Percentiles rank a stretch among this genome's conserved stretches.
These are phyloP conservation scores for Odontophorus gujanensis DNA, from an alignment of 2,113 vertebrate genomes.

Conservation along the genomic window DNA sequence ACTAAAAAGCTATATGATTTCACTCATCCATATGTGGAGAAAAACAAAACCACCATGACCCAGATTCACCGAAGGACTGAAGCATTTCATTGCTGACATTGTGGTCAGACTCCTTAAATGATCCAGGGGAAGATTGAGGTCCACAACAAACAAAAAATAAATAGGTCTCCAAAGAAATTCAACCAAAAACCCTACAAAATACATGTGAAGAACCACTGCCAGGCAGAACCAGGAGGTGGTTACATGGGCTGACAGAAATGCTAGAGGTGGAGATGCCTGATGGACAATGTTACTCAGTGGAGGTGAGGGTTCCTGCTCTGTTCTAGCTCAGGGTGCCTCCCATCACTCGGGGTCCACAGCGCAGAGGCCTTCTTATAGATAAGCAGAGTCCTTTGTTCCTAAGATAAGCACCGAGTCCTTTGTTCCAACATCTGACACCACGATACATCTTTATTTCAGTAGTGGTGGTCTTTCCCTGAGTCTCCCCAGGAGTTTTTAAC, in stretches of 20 bases:
- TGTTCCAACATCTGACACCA: neutral
- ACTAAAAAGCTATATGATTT: slow-evolving; percentile 42
- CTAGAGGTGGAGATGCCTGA: fast-evolving
- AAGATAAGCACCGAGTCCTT: neutral
- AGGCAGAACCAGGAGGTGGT: neutral
- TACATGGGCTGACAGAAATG: fast-evolving
- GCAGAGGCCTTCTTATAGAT: fast-evolving
- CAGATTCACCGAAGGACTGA: neutral
- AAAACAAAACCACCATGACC: neutral
- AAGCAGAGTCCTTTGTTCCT: too few species aligned
- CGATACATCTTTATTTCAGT: neutral
- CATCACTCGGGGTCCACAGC: neutral
- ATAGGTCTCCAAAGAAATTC: neutral
- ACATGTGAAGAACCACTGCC: fast-evolving
- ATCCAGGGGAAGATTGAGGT: neutral
- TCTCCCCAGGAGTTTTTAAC: neutral
- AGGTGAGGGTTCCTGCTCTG: neutral
- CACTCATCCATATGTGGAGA: neutral
- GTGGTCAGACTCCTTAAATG: neutral
- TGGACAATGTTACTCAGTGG: fast-evolving
- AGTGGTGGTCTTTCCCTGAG: neutral
- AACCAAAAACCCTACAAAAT: neutral
- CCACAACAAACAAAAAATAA: neutral
- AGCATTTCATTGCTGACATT: neutral
- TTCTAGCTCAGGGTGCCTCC: neutral